A percentile compares a stretch with the other conserved stretches of the same genome.
phyloP scores from a whole-genome alignment of 2,888 invertebrate species.

The Embidobia sp. region DNA sequence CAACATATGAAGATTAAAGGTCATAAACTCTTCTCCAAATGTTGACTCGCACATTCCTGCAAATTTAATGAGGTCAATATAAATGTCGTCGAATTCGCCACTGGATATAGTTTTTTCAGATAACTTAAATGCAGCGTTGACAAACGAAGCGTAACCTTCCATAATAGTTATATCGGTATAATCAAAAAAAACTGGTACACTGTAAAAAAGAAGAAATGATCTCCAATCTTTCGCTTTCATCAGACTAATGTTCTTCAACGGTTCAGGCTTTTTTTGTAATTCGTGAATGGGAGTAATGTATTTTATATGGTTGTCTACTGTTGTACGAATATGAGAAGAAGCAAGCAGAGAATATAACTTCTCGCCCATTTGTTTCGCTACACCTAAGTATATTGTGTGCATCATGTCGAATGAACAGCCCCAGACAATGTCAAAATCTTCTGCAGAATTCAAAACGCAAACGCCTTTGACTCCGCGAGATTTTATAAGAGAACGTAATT shows the following conservation, averaged over 20 bases:
- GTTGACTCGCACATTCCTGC: conserved; percentile 7
- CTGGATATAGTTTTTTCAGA: neutral
- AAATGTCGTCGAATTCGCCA: neutral
- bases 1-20: conserved; percentile 18
- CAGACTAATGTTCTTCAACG: neutral
- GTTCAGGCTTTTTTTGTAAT: conserved; percentile 23
- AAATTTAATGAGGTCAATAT: conserved; percentile 3
- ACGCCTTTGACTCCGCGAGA: conserved; percentile 37
- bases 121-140: conserved; percentile 7
- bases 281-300: conserved; percentile 11
- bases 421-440: conserved; percentile 54
- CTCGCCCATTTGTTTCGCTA: too few relatives aligned
- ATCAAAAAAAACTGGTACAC: conserved; percentile 16
- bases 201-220: conserved; percentile 14
- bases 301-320: conserved; percentile 2
- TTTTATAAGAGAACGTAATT: conserved; percentile 3
- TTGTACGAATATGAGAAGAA: too few relatives aligned
- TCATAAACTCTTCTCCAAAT: conserved; percentile 15
- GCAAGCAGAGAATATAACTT: too few relatives aligned
- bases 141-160: conserved; percentile 2
- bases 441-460: conserved; percentile 16
- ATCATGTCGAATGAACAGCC: conserved; percentile 50
- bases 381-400: conserved; percentile 41
- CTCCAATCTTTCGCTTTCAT: conserved; percentile 38
- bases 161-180: neutral